Conservation (phyloP, 2,888 invertebrate genomes). For the Thyatira batis region DNA sequence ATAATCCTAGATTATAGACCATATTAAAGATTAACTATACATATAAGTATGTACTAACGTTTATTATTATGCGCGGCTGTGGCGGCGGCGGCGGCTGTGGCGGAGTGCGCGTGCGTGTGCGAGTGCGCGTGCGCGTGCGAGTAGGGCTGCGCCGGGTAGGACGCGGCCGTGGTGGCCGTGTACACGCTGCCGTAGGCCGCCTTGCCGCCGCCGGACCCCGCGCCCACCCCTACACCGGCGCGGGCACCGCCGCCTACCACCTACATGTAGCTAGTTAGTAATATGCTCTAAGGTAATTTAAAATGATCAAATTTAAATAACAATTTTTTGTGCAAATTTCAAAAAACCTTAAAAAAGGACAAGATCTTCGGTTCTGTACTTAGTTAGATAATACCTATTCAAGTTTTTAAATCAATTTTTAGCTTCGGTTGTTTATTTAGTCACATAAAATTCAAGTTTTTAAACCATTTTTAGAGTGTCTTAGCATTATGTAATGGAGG, state of each 20-base stretch:
- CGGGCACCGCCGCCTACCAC: slow-evolving; percentile 71
- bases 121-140: slow-evolving; percentile 15
- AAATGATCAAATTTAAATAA: too few species aligned
- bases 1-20: too few species aligned
- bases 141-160: slow-evolving; percentile 77
- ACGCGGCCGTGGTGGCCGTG: slow-evolving; percentile 79
- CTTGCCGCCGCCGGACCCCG: slow-evolving; percentile 84
- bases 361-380: too few species aligned
- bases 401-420: too few species aligned
- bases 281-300: too few species aligned
- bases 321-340: too few species aligned
- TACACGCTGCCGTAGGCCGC: slow-evolving; percentile 84
- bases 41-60: slow-evolving; percentile 70
- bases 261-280: slow-evolving; percentile 13
- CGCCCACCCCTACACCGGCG: slow-evolving; percentile 67
- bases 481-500: neutral
- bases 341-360: too few species aligned
- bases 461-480: too few species aligned
- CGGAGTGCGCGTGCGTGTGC: neutral
- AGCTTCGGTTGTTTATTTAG: too few species aligned
- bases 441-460: too few species aligned
- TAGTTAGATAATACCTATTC: too few species aligned
- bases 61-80: slow-evolving; percentile 83
- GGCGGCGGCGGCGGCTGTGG: slow-evolving; percentile 57
- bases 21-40: too few species aligned